A percentile compares a stretch with the other conserved stretches of the same genome.
Conservation (phyloP, 2,113 vertebrate species). For the Ibidorhyncha struthersii region DNA sequence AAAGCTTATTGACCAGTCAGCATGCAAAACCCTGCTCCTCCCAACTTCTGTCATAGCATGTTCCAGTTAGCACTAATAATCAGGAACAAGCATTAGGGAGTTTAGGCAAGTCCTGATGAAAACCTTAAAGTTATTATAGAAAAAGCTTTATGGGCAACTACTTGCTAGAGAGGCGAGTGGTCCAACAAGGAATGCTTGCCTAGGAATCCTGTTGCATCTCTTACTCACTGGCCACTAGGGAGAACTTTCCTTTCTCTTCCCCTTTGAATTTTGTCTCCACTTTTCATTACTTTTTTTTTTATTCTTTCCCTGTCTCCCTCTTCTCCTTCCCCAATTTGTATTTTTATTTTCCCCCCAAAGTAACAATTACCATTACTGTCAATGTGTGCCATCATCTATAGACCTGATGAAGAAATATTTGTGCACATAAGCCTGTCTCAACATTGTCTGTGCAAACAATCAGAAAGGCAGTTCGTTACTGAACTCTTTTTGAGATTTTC, state of each 20-base stretch:
- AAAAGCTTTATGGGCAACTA: accelerated
- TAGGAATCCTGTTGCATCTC: not conserved
- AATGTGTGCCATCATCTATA: not conserved
- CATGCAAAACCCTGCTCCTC: not conserved
- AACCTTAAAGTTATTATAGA: not conserved
- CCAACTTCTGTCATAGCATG: not conserved
- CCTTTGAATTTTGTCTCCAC: not conserved
- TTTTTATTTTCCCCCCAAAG: not conserved
- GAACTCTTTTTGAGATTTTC: not conserved
- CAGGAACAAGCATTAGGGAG: not conserved
- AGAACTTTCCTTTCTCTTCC: not conserved
- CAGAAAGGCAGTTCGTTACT: not conserved
- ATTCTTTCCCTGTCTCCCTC: accelerated
- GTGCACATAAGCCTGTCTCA: not conserved
- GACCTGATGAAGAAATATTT: not conserved
- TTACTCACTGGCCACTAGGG: accelerated
- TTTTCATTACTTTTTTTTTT: not conserved
- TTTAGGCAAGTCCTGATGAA: not conserved
- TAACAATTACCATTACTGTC: not conserved
- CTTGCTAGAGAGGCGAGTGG: not conserved
- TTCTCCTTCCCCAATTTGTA: not conserved
- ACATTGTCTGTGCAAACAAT: not conserved
- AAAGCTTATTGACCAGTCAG: not conserved
- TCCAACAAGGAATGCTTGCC: not conserved
- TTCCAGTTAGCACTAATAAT: not conserved